phyloP scores from a whole-genome alignment of 1,140 invertebrate genomes.

The Zaprionus tsacasi region DNA sequence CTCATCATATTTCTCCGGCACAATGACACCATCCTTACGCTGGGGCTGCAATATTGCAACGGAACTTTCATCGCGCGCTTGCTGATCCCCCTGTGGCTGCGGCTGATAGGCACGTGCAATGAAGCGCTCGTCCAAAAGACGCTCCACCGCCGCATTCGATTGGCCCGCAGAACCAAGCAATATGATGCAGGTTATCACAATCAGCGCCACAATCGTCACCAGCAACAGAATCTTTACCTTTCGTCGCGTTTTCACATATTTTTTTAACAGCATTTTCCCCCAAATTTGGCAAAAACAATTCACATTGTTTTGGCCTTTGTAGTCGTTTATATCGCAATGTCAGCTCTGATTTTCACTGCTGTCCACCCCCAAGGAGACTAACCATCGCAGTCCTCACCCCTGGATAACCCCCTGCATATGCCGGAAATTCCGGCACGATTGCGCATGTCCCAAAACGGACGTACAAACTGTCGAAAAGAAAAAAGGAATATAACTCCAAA shows the following conservation, averaged over 20 bases:
- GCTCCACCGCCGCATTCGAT: conserved; percentile 56
- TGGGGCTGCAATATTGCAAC: conserved; percentile 56
- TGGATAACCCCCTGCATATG: conserved; percentile 32
- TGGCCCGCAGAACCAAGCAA: conserved; percentile 61
- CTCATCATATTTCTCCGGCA: conserved; percentile 83
- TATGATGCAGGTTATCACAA: conserved; percentile 74
- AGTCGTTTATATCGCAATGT: conserved; percentile 23
- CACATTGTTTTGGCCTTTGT: conserved; percentile 59
- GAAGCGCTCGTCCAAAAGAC: conserved; percentile 74
- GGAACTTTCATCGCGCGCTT: conserved; percentile 10
- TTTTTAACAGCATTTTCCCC: conserved; percentile 77
- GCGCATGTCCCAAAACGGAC: conserved; percentile 77
- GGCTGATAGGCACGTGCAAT: conserved; percentile 73
- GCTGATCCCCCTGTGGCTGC: conserved; percentile 31
- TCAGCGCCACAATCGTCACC: conserved; percentile 69
- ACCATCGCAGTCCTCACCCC: conserved; percentile 8
- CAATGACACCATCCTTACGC: conserved; percentile 71
- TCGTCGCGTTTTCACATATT: conserved; percentile 81
- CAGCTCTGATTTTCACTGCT: conserved; percentile 37
- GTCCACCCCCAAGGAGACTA: conserved; percentile 17
- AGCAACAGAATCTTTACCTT: conserved; percentile 80
- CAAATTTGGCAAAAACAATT: conserved; percentile 44
- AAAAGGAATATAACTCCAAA: not conserved
- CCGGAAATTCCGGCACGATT: conserved; percentile 61
- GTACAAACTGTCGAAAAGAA: conserved; percentile 38